These are phyloP conservation scores for Hirtodrosophila cameraria DNA, from an alignment of 2,888 invertebrate species.

Conservation along the genomic window DNA sequence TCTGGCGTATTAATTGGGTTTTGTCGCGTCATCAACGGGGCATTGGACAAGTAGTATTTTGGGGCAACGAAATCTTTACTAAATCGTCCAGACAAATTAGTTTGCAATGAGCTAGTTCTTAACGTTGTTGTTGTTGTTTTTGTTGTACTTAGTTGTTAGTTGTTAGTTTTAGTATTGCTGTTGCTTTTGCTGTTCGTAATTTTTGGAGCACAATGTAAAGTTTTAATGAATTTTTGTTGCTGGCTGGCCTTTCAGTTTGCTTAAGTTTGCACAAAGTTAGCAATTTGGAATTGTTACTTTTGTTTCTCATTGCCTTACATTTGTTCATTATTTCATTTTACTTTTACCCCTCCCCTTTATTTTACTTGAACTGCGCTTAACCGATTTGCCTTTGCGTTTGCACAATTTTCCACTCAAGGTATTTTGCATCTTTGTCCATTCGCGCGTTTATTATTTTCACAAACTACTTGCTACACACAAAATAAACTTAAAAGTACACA, in stretches of 20 bases:
- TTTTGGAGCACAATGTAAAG: constrained; percentile 67
- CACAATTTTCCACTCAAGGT: constrained; percentile 69
- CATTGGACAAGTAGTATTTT: constrained; percentile 7
- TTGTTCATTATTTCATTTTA: constrained; percentile 39
- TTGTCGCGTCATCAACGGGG: constrained; percentile 74
- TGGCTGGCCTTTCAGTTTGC: constrained; percentile 53
- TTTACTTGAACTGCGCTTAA: constrained; percentile 32
- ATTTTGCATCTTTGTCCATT: constrained; percentile 68
- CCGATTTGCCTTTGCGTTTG: constrained; percentile 34
- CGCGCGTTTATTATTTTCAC: constrained; percentile 64
- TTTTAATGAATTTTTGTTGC: constrained; percentile 75
- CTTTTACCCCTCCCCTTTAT: constrained; percentile 25
- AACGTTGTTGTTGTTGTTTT: constrained; percentile 6
- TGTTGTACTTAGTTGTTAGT: background rate
- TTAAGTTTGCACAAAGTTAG: constrained; percentile 63
- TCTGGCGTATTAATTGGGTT: constrained; percentile 80
- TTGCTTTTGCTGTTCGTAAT: constrained; percentile 23
- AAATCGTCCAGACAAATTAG: constrained; percentile 77
- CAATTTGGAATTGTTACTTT: constrained; percentile 60
- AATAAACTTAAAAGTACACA: constrained; percentile 31
- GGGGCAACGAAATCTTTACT: constrained; percentile 49
- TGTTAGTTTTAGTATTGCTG: constrained; percentile 2
- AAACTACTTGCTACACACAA: constrained; percentile 24
- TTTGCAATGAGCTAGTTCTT: constrained; percentile 62
- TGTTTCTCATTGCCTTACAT: constrained; percentile 36